Evolutionary conservation across 1,140 invertebrate genomes (phyloP).

Genomic region (Danaus plexippus): DNA sequence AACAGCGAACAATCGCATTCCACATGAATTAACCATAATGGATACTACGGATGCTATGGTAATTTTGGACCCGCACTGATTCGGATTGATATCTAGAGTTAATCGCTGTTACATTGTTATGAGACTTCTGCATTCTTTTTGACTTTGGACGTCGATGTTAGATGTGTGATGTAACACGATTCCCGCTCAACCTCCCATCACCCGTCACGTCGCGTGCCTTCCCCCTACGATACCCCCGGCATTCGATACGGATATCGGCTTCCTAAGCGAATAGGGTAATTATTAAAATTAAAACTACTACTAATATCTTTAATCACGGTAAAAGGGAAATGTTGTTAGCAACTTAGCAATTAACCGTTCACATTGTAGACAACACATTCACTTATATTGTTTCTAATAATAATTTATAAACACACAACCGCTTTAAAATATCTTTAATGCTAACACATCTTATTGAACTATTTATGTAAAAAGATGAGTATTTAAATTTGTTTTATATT

Average conservation of each 20-base stretch:
- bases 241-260: constrained; percentile 18
- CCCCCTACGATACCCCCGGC: constrained; percentile 29
- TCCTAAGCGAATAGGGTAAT: constrained; percentile 37
- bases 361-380: too few species aligned
- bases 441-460: too few species aligned
- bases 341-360: too few species aligned
- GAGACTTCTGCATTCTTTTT: constrained; percentile 3
- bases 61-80: constrained; percentile 43
- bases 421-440: too few species aligned
- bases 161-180: constrained; percentile 12
- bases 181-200: constrained; percentile 26
- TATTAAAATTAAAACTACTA: constrained; percentile 29
- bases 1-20: constrained; percentile 59
- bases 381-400: too few species aligned
- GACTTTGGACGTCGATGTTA: constrained; percentile 10
- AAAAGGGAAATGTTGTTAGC: too few species aligned
- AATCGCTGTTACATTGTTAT: constrained; percentile 16
- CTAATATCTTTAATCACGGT: not conserved
- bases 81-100: constrained; percentile 32
- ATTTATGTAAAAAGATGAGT: too few species aligned
- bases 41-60: constrained; percentile 46
- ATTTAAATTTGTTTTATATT: too few species aligned
- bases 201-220: constrained; percentile 56
- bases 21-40: constrained; percentile 60
- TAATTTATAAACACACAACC: too few species aligned